These are phyloP conservation scores for Sebastes vulpes DNA, from an alignment of 2,797 vertebrate species.

Conservation along the genomic window DNA sequence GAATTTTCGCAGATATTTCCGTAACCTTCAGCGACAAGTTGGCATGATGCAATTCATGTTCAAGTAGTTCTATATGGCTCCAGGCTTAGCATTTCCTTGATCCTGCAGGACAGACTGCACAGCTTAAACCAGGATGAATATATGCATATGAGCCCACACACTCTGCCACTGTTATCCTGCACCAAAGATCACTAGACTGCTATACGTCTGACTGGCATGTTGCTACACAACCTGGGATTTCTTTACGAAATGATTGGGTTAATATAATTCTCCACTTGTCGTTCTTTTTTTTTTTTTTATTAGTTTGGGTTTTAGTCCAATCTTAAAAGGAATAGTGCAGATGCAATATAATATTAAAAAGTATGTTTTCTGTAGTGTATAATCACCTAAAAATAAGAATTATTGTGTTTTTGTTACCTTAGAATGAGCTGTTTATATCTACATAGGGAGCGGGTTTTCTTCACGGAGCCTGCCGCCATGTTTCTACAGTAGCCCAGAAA, in stretches of 20 bases:
- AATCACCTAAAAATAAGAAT: no score
- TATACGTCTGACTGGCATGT: not conserved
- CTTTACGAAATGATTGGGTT: not conserved
- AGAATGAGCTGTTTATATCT: no score
- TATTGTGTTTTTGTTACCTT: no score
- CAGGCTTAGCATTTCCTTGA: conserved; percentile 1
- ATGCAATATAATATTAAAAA: no score
- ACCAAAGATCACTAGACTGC: not conserved
- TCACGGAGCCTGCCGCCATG: no score
- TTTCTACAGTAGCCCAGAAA: no score
- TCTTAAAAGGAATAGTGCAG: no score
- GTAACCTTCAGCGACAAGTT: not conserved
- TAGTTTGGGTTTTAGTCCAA: not conserved
- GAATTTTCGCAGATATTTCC: not conserved
- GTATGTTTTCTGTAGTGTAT: no score
- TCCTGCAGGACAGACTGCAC: not conserved
- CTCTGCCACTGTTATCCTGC: not conserved
- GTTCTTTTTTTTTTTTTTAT: not conserved
- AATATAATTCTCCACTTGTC: not conserved
- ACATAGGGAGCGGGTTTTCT: no score
- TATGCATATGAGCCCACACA: not conserved
- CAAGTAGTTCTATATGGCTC: not conserved
- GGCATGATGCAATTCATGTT: not conserved
- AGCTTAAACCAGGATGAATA: not conserved
- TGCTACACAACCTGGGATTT: not conserved